A percentile compares a stretch with the other conserved stretches of the same genome.
Evolutionary conservation across 2,113 vertebrate species (phyloP).

Genomic region (Herpetotheres cachinnans): DNA sequence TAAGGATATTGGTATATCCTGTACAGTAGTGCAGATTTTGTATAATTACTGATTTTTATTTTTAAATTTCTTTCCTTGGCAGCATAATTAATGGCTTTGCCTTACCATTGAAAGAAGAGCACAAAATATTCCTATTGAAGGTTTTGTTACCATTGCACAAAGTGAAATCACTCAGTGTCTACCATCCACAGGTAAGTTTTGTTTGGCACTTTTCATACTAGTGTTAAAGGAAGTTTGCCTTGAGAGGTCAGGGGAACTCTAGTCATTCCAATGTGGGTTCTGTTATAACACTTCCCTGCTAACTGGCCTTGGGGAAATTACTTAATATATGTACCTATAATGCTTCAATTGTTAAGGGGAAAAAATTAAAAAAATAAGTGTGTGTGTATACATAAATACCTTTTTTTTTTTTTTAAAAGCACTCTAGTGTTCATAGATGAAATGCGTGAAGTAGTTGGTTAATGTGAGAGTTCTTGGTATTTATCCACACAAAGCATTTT

Average conservation of each 20-base stretch:
- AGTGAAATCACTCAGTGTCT: constrained; percentile 98
- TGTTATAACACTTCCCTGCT: not conserved
- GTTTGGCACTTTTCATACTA: rapidly evolving
- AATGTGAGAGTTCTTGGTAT: not conserved
- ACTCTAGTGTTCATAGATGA: not conserved
- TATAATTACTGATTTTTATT: not conserved
- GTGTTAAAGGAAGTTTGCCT: not conserved
- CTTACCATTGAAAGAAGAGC: constrained; percentile 98
- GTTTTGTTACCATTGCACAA: constrained; percentile 98
- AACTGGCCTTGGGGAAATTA: not conserved
- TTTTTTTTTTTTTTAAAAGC: not conserved
- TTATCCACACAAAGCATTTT: not conserved
- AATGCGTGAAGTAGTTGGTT: not conserved
- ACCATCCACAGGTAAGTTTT: constrained; percentile 91
- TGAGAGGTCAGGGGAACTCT: not conserved
- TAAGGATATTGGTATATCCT: not conserved
- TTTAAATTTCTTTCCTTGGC: constrained; percentile 9
- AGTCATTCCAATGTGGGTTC: not conserved
- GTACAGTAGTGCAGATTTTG: not conserved
- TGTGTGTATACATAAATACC: not conserved
- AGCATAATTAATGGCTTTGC: constrained; percentile 99
- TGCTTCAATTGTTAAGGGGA: not conserved
- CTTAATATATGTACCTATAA: not conserved
- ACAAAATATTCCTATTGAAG: constrained; percentile 98
- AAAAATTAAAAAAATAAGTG: not conserved